phyloP scores from a whole-genome alignment of 1,140 invertebrate species.

The Phortica variegata region DNA sequence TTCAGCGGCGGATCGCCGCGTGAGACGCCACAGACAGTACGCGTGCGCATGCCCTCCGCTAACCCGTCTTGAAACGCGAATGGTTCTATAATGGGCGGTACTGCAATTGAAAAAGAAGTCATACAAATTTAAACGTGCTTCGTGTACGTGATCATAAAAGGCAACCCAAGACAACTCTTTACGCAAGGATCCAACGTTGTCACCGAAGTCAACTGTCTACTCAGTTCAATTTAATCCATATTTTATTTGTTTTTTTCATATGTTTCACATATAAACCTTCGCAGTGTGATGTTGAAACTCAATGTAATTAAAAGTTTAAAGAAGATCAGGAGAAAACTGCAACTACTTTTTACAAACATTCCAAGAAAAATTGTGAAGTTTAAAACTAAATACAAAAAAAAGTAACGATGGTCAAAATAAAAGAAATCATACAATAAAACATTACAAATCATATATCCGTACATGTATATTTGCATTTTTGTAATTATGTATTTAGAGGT shows the following conservation, averaged over 20 bases:
- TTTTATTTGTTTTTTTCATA: constrained; percentile 3
- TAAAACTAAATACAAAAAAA: too few relatives aligned
- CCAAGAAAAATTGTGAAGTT: too few relatives aligned
- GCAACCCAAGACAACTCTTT: constrained; percentile 57
- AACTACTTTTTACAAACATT: constrained; percentile 40
- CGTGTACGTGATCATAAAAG: constrained; percentile 59
- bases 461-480: too few relatives aligned
- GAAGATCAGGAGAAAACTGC: too few relatives aligned
- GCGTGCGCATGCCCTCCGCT: constrained; percentile 80
- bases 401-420: too few relatives aligned
- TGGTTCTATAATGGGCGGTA: constrained; percentile 81
- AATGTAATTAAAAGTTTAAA: too few relatives aligned
- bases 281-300: constrained; percentile 27
- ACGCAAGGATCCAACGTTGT: background rate
- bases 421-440: too few relatives aligned
- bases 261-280: constrained; percentile 45
- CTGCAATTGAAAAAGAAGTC: constrained; percentile 67
- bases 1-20: constrained; percentile 75
- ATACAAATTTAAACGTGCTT: constrained; percentile 58
- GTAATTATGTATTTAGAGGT: too few relatives aligned
- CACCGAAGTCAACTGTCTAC: constrained; percentile 7
- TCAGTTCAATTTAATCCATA: constrained; percentile 2
- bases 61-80: constrained; percentile 81
- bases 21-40: constrained; percentile 81
- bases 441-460: too few relatives aligned